phyloP scores from a whole-genome alignment of 2,113 vertebrate genomes.

The Ochotona princeps region DNA sequence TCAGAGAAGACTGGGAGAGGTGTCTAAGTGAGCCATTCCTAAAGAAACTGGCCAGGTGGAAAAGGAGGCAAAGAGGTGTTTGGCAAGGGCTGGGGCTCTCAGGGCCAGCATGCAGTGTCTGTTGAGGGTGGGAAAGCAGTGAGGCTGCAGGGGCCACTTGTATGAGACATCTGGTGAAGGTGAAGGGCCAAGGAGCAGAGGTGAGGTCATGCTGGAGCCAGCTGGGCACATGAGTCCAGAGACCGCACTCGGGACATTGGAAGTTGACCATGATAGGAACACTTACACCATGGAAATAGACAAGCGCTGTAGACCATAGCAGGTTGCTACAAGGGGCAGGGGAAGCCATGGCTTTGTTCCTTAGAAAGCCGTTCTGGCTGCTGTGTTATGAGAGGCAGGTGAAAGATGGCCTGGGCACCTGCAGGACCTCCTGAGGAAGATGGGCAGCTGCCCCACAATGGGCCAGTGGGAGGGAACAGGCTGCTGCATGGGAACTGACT shows the following conservation, averaged over 20 bases:
- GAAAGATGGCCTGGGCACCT: not conserved
- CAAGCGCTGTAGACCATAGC: not conserved
- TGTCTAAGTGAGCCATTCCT: not conserved
- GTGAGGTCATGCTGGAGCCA: fast-evolving
- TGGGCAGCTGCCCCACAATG: not conserved
- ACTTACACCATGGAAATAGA: constrained; percentile 31
- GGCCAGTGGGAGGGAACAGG: not conserved
- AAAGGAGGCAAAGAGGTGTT: not conserved
- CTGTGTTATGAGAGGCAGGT: not conserved
- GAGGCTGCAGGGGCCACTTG: not conserved
- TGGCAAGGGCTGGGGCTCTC: not conserved
- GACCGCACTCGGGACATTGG: not conserved
- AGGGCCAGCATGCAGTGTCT: not conserved
- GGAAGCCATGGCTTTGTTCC: not conserved
- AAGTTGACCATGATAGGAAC: not conserved
- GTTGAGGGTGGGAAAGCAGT: not conserved
- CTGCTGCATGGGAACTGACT: not conserved
- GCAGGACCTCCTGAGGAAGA: not conserved
- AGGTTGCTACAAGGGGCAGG: not conserved
- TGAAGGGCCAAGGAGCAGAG: not conserved
- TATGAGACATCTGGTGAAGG: not conserved
- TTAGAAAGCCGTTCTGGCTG: not conserved
- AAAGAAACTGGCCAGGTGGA: not conserved
- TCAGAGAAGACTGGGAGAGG: not conserved
- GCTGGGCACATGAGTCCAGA: not conserved